These are phyloP conservation scores for Sprattus sprattus DNA, from an alignment of 2,113 vertebrate genomes.

Conservation along the genomic window DNA sequence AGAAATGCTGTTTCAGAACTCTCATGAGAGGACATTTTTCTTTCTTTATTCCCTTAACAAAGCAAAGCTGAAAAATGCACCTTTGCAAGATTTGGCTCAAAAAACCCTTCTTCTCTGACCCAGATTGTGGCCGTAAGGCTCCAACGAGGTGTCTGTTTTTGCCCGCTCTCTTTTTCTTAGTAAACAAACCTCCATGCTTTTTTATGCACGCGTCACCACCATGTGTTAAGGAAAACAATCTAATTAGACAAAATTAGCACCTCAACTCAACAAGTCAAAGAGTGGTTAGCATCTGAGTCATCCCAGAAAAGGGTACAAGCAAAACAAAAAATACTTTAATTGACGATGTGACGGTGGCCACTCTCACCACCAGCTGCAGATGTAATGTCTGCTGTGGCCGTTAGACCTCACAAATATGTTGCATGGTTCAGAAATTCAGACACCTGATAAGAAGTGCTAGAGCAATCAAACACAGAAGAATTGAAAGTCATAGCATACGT, in stretches of 20 bases:
- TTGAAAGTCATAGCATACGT: too few species aligned
- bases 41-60: not conserved
- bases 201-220: not conserved
- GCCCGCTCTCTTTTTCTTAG: not conserved
- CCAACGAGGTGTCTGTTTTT: not conserved
- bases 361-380: too few species aligned
- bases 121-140: not conserved
- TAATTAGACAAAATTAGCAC: conserved; percentile 38
- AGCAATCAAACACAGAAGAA: too few species aligned
- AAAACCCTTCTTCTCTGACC: not conserved
- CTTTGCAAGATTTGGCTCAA: not conserved
- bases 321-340: not conserved
- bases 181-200: not conserved
- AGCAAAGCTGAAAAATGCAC: not conserved
- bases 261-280: not conserved
- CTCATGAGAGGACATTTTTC: not conserved
- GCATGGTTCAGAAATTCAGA: too few species aligned
- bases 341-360: too few species aligned
- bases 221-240: conserved; percentile 44
- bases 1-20: not conserved
- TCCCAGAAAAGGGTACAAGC: not conserved
- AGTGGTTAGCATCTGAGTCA: conserved; percentile 34
- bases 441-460: too few species aligned
- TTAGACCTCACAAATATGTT: too few species aligned
- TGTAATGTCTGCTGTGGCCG: too few species aligned